phyloP scores from a whole-genome alignment of 2,797 vertebrate species.

The Poeciliopsis infans region DNA sequence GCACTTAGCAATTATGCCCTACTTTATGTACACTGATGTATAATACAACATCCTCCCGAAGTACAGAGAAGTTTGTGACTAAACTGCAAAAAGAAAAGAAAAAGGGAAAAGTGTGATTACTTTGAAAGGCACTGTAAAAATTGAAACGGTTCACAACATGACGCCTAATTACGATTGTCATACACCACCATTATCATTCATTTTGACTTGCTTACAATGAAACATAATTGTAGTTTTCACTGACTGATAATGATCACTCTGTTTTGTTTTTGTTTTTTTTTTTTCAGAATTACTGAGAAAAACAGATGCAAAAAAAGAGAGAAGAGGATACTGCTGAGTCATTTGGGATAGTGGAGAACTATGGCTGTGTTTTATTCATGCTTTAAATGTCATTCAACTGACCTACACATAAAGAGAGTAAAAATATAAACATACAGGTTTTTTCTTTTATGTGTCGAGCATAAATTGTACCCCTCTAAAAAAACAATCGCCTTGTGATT shows the following conservation, averaged over 20 bases:
- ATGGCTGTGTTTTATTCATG: constrained; percentile 44
- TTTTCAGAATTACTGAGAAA: constrained; percentile 66
- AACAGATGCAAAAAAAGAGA: background rate
- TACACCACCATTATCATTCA: background rate
- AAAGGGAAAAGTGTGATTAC: background rate
- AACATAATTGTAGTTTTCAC: background rate
- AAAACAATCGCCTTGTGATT: constrained; percentile 37
- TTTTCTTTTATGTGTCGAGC: constrained; percentile 63
- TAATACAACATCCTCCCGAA: background rate
- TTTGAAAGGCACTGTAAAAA: background rate
- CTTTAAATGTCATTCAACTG: constrained; percentile 64
- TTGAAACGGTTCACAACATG: background rate
- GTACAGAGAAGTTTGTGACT: background rate
- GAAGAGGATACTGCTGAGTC: constrained; percentile 23
- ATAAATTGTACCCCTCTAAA: constrained; percentile 54
- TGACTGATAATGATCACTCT: constrained; percentile 23
- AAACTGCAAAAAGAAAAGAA: background rate
- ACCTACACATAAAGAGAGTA: constrained; percentile 38
- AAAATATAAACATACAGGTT: constrained; percentile 34
- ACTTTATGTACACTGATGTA: background rate
- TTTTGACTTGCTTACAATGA: background rate
- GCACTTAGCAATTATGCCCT: background rate
- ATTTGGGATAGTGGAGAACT: constrained; percentile 41
- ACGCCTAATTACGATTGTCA: background rate
- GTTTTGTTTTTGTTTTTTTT: too few relatives aligned